Base-by-base conservation (phyloP, 92 coral and sea anemone genomes). In the Bergia sp. region DNA sequence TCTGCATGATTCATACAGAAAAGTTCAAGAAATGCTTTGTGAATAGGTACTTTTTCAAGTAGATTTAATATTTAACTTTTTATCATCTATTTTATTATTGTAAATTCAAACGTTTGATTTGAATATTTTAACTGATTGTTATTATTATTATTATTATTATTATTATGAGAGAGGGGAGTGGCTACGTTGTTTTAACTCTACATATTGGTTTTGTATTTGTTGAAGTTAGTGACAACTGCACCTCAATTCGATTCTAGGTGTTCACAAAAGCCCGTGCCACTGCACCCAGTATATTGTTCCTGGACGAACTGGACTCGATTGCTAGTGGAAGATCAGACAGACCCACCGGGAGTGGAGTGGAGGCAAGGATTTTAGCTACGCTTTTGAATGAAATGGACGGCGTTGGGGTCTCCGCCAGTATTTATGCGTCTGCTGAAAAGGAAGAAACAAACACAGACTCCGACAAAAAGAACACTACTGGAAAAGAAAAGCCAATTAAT, bases 351-450 rank as follows among this genome's bases (percentile, higher is more conserved):
- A 83, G 76, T 45, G 93, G 93, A 57, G 95, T 94, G 61, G 95
- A 91, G 71, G 88, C 94, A 4, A 94, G 98, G 57, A 92, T 97
- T 72, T 81, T 97, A 86, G 92, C 99, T 3, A 97, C 97, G 39
- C 96, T 97, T 45, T 86, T 97, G 84, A 97, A 97, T 89, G 99
- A 97, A 90, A 94, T 97, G 96, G 99, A 97, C 64, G 99, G 99
- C 36, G 93, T 97, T 37, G 99, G 99, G 16, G 89, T 96, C 42
- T 97, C 96, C 61, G 94, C 94, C 11, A 96, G 96, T 67, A 91
- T 97, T 67, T 97, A 97, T 85, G 96, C 79, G 43, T 53, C 96
- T 20, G 86, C 80, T 37, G 73, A 82, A 37, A 42, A 55, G 74
- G 44, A 38, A 37, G 85, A 76, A 66, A 0, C 18, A 41, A 84